phyloP scores from a whole-genome alignment of 2,888 invertebrate species.

The Parnassius apollo region DNA sequence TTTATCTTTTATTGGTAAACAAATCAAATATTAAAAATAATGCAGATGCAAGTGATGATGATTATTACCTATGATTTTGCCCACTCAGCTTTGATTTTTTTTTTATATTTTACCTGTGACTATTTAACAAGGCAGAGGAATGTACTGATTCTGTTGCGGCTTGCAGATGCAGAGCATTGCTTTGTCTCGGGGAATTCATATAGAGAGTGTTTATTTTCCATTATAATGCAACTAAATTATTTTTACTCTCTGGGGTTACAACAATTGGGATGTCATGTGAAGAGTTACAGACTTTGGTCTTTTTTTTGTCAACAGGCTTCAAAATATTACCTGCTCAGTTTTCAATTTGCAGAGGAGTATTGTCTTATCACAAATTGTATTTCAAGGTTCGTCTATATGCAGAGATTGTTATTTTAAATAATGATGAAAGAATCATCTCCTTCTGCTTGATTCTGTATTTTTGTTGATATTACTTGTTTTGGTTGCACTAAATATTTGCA shows the following conservation, averaged over 20 bases:
- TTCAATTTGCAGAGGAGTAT: neutral
- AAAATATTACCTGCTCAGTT: neutral
- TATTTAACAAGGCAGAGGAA: constrained; percentile 55
- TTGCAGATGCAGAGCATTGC: constrained; percentile 63
- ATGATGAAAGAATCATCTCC: neutral
- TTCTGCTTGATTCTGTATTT: too few species aligned
- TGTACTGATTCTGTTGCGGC: constrained; percentile 61
- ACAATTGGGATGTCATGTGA: constrained; percentile 74
- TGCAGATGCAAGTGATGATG: constrained; percentile 19
- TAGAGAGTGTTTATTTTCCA: constrained; percentile 55
- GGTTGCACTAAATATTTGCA: too few species aligned
- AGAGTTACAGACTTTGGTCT: constrained; percentile 64
- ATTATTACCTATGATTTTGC: constrained; percentile 31
- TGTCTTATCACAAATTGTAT: constrained; percentile 7
- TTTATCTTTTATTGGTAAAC: constrained; percentile 29
- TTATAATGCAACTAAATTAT: constrained; percentile 40
- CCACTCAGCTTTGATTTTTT: constrained; percentile 36
- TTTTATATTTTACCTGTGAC: constrained; percentile 55
- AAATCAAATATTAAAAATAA: constrained; percentile 7
- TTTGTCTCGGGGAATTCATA: constrained; percentile 52
- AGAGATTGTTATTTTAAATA: neutral
- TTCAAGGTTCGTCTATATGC: neutral
- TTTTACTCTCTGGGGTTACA: constrained; percentile 64
- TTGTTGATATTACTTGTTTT: too few species aligned
- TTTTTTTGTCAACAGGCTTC: neutral